Evolutionary conservation across 1,140 invertebrate genomes (phyloP), one percentile per base, ranked within the genome.

Genomic region (Dinothrombium tinctorium): DNA sequence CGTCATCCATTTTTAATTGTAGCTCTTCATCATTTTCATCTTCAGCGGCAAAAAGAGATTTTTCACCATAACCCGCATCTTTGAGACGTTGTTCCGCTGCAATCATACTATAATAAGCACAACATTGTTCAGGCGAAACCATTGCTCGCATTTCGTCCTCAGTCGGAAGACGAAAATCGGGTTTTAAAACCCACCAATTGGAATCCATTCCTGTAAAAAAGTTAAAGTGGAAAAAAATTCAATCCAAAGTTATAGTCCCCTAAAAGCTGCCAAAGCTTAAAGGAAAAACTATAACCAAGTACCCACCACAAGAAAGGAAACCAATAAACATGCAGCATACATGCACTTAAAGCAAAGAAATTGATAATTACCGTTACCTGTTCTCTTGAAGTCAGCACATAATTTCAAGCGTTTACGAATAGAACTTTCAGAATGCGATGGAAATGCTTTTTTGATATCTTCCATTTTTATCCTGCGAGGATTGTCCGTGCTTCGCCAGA

Each of bases 81-180:
- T 83, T 92, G 2, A 95, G 61, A 33, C 89, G 63, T 56, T 94
- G 87, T 56, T 96, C 90, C 0, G 90, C 90, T 0, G 89, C 76
- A 40, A 90, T 74, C 84, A 98, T 92, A 56, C 82, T 89, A 54
- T 94, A 98, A 62, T 92, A 96, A 0, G 86, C 74, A 59, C 92
- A 99, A 54, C 90, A 98, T 49, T 95, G 84, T 59, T 99, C 94
- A 0, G 92, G 92, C 0, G 86, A 90, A 0, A 99, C 86, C 82
- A 96, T 90, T 0, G 81, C 79, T 31, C 90, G 65, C 41, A 99
- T 92, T 60, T 99, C 94, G 58, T 99, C 94, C 59, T 98, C 90
- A 0, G 82, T 84, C 0, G 94, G 92, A 21, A 99, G 60, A 2
- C 89, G 71, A 56, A 95, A 95, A 53, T 95, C 87, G 0, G 82